Evolutionary conservation across 2,113 vertebrate genomes (phyloP), one percentile per base, ranked within the genome.

Genomic region (Percina caprodes): DNA sequence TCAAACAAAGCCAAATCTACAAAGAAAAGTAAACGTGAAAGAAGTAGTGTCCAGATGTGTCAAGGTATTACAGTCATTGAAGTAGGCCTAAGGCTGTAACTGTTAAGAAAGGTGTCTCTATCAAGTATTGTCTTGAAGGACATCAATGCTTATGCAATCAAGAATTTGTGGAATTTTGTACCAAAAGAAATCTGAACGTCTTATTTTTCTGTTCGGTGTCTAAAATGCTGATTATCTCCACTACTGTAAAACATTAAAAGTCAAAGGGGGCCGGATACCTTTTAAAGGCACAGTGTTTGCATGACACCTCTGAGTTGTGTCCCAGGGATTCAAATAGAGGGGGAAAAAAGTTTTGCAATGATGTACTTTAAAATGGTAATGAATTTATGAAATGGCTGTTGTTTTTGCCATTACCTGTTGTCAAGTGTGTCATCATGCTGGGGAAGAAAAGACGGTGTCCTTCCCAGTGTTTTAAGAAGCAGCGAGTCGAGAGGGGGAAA

Each of bases 341-440:
- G 49, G 10, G 2, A 11, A 19, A 12, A 23, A 76, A 39, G 9
- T 67, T 84, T 81, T 83, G 58, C 83, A 76, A 79, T 76, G 23
- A 35, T 82, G 51, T 85, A 77, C 72, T 76, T 73, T 39, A 69
- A 77, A 74, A 69, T 73, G 45, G 65, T 77, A 18, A 35, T n/a
- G 16, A 79, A 76, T 71, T 82, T 74, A 65, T 79, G 66, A 69
- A 83, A 80, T 82, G 76, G 55, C 78, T 84, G 60, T 73, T 89
- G 23, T 67, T 86, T 80, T 77, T 80, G 70, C 48, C 67, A 54
- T 81, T 75, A 75, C 46, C 45, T 86, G 83, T 86, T 85, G 78
- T 86, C 68, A 69, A 84, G 86, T 88, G 63, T 87, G 80, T 91
- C 83, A 62, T 86, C 72, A 60, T 51, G 73, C 55, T 30, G 54